Conservation (phyloP, 1,140 invertebrate genomes). For the Atta texana region DNA sequence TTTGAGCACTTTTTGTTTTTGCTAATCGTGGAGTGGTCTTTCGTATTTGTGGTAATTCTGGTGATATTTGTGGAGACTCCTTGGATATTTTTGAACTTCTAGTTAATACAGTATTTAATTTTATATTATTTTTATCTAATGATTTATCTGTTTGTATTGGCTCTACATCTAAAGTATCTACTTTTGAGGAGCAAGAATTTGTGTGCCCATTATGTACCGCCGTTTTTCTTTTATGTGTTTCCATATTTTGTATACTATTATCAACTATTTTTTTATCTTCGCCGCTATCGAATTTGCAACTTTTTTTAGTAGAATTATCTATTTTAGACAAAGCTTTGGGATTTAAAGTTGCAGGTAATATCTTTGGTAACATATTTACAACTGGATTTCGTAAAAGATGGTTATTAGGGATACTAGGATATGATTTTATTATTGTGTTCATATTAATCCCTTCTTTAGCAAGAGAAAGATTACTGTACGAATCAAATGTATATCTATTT, state of each 20-base stretch:
- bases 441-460: slow-evolving; percentile 48
- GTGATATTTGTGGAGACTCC: slow-evolving; percentile 66
- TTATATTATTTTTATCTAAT: slow-evolving; percentile 28
- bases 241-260: slow-evolving; percentile 9
- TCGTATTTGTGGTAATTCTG: slow-evolving; percentile 78
- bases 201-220: not conserved
- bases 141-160: slow-evolving; percentile 1
- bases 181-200: not conserved
- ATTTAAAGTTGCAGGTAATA: slow-evolving; percentile 61
- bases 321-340: slow-evolving; percentile 31
- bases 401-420: slow-evolving; percentile 51
- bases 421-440: slow-evolving; percentile 26
- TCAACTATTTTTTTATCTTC: not conserved
- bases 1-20: slow-evolving; percentile 84
- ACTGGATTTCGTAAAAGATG: slow-evolving; percentile 79
- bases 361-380: slow-evolving; percentile 85
- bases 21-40: slow-evolving; percentile 84
- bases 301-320: slow-evolving; percentile 10
- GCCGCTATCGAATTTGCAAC: not conserved
- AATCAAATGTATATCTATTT: slow-evolving; percentile 54
- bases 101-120: slow-evolving; percentile 28
- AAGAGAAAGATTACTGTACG: slow-evolving; percentile 41
- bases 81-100: slow-evolving; percentile 42
- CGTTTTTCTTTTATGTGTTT: not conserved
- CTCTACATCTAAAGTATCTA: slow-evolving; percentile 11